Evolutionary conservation across 2,113 vertebrate species (phyloP), one percentile per base, ranked within the genome.

Genomic region (Osmerus mordax): DNA sequence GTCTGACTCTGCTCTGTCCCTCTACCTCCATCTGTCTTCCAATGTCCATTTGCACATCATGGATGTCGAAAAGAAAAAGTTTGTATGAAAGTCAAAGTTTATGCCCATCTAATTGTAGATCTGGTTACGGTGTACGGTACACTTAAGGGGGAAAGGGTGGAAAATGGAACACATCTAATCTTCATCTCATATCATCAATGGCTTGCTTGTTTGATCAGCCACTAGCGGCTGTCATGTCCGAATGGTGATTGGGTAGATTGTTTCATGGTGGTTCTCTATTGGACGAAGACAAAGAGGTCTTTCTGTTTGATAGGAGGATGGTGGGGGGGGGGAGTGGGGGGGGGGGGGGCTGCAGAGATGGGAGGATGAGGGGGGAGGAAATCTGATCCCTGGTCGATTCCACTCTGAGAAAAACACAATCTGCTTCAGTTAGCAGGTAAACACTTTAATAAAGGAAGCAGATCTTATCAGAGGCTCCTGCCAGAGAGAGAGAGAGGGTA

Each of bases 391-490:
- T 47, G 41, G 41, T 47, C 41, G 9, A 47, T 56, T 21, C 12
- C 47, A 13, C 21, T 12, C 65, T 65, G 60, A 74, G 55, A 55
- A 69, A 61, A 60, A 18, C 3, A 23, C 69, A 28, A 3, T 18
- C 29, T 13, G 65, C 16, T 75, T 36, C 29, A 25, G 29, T 77
- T 67, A 32, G 65, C 67, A 78, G 36, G 54, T 69, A 69, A 64
- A 63, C 3, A 56, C 64, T 72, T 71, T 65, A 67, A 72, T 72
- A 72, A 56, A 73, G 67, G 47, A 25, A 71, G 67, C 63, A 78
- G 72, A 78, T 80, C 52, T 13, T 76, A 74, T 82, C 75, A 68
- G 58, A 23, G 15, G 28, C 4, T 8, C 52, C 58, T 28, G 66
- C 55, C 53, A 56, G 14, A 47, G 32, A 8, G 19, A 8, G 12